phyloP scores from a whole-genome alignment of 2,113 vertebrate species.

The Baryphthengus martii region DNA sequence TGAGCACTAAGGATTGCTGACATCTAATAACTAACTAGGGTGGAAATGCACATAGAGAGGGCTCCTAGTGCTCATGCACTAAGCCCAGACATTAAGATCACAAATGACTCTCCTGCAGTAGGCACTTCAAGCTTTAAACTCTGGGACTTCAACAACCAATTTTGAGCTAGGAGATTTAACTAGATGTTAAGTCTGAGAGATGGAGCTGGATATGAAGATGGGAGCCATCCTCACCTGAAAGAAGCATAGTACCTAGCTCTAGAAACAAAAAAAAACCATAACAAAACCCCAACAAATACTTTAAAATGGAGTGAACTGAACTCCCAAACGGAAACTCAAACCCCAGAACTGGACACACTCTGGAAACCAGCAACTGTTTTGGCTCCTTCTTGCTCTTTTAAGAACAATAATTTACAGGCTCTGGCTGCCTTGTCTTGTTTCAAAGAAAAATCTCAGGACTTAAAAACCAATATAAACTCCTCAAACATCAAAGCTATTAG shows the following conservation, averaged over 20 bases:
- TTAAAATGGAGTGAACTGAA: neutral
- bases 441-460: neutral
- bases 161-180: neutral
- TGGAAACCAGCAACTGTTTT: neutral
- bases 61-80: neutral
- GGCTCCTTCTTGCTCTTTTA: neutral
- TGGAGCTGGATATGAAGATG: no score
- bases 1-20: neutral
- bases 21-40: neutral
- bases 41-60: neutral
- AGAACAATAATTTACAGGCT: neutral
- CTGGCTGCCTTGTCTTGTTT: neutral
- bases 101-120: neutral
- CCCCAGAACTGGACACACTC: neutral
- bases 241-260: neutral
- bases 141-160: neutral
- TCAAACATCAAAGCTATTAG: neutral
- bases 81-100: neutral
- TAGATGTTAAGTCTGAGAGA: neutral
- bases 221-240: neutral
- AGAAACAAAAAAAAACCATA: neutral
- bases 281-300: no score
- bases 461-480: neutral
- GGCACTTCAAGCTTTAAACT: neutral
- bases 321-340: neutral